phyloP scores from a whole-genome alignment of 2,888 invertebrate genomes.

The Dynastes hyllus region DNA sequence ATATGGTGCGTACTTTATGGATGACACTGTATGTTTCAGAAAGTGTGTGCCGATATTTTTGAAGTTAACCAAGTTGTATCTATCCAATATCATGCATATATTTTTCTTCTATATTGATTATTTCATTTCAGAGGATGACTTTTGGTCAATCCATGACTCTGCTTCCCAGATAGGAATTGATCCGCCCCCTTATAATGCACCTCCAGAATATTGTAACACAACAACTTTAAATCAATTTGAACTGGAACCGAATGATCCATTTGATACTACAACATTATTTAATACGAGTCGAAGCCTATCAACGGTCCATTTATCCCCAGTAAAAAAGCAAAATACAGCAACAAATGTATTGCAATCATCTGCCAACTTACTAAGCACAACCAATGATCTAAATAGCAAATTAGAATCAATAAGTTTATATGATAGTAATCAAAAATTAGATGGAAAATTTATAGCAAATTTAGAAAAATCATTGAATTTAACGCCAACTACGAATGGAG shows the following conservation, averaged over 20 bases:
- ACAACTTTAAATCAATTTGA: conserved; percentile 63
- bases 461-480: conserved; percentile 76
- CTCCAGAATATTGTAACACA: conserved; percentile 75
- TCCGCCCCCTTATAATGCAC: conserved; percentile 74
- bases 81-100: too few relatives aligned
- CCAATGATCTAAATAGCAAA: conserved; percentile 32
- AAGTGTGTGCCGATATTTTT: too few relatives aligned
- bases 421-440: conserved; percentile 70
- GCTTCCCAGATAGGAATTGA: conserved; percentile 51
- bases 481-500: conserved; percentile 54
- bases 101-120: neutral
- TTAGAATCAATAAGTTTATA: conserved; percentile 38
- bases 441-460: conserved; percentile 77
- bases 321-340: conserved; percentile 60
- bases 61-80: too few relatives aligned
- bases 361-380: conserved; percentile 54
- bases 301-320: conserved; percentile 54
- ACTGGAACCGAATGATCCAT: conserved; percentile 75
- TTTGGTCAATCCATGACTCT: conserved; percentile 54
- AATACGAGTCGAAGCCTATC: conserved; percentile 33
- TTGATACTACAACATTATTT: conserved; percentile 76
- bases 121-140: conserved; percentile 46
- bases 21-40: too few relatives aligned
- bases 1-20: too few relatives aligned
- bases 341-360: conserved; percentile 64